Base-by-base conservation (phyloP, 2,113 vertebrate species). In the Xiphophorus hellerii region DNA sequence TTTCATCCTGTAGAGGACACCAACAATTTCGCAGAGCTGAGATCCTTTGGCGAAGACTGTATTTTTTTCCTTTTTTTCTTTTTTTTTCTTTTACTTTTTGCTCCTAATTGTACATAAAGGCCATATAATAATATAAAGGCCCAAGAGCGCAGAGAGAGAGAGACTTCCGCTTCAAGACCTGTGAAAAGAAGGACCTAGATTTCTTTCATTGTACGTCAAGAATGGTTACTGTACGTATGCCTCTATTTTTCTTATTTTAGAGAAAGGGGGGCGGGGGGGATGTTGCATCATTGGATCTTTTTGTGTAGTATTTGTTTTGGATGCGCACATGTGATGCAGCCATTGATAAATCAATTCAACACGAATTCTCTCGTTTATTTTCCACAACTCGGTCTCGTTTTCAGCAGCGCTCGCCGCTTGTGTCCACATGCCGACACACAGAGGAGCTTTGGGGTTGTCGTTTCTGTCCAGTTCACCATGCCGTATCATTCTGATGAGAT, bases 181-280 rank as follows among this genome's bases (percentile, higher is more conserved):
- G 89, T 84, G 88, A 78, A 93, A 92, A 83, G 92, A 92, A 93
- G 94, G 95, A 95, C 92, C 93, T 94, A 95, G 93, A 94, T 93
- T 92, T 91, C 89, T 89, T 92, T 93, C 93, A 93, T 93, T 94
- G 93, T 93, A 92, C 92, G 90, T 93, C 92, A 94, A 95, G 94
- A 95, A 95, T 95, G 95, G 95, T 95, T 94, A 95, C 95, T 94
- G 95, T 95, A 95, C 92, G 95, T 95, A 95, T 94, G 78, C 73
- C 88, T 91, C 83, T 88, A 81, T 90, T 87, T 89, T 39, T 92
- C 68, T 82, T 69, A 66, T 69, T 29, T 87, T 76, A 74, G 73
- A 77, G 35, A 35, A 11, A 10, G 35, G 35, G 9, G 31, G 35
- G 4, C 0, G 31, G 35, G 35, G 44, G 67, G 62, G 71, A 65